Conservation (phyloP, 2,888 invertebrate species). For the Bellardia bayeri region DNA sequence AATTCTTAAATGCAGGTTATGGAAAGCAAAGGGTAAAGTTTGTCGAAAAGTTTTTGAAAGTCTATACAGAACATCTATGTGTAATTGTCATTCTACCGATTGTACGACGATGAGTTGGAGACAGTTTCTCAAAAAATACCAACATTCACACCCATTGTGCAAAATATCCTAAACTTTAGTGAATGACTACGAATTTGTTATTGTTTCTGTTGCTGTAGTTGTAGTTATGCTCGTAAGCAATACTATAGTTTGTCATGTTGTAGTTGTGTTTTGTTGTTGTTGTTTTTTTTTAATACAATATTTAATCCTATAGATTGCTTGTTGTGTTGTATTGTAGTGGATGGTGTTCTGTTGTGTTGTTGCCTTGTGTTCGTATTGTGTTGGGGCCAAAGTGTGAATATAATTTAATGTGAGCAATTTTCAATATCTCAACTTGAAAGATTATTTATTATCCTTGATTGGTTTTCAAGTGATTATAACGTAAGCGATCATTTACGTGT, state of each 20-base stretch:
- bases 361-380: conserved; percentile 76
- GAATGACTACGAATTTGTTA: conserved; percentile 37
- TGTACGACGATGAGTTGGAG: too few relatives aligned
- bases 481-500: conserved; percentile 81
- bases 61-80: too few relatives aligned
- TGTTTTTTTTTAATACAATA: conserved; percentile 54
- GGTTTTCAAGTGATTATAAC: conserved; percentile 84
- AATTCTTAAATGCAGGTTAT: too few relatives aligned
- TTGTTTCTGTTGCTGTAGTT: conserved; percentile 43
- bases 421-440: conserved; percentile 81
- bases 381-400: conserved; percentile 84
- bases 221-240: conserved; percentile 33
- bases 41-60: too few relatives aligned
- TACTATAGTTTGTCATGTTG: conserved; percentile 61
- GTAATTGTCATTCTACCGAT: too few relatives aligned
- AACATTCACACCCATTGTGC: conserved; percentile 31
- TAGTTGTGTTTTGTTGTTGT: conserved; percentile 78
- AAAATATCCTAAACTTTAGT: conserved; percentile 39
- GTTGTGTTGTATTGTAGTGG: conserved; percentile 40
- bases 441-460: conserved; percentile 84
- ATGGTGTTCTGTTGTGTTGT: conserved; percentile 47
- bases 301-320: conserved; percentile 76
- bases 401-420: conserved; percentile 84
- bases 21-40: too few relatives aligned
- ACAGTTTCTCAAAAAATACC: not conserved